Percentiles rank a stretch among this genome's conserved stretches.
Conservation (phyloP, 2,113 vertebrate species). For the Nematolebias whitei region DNA sequence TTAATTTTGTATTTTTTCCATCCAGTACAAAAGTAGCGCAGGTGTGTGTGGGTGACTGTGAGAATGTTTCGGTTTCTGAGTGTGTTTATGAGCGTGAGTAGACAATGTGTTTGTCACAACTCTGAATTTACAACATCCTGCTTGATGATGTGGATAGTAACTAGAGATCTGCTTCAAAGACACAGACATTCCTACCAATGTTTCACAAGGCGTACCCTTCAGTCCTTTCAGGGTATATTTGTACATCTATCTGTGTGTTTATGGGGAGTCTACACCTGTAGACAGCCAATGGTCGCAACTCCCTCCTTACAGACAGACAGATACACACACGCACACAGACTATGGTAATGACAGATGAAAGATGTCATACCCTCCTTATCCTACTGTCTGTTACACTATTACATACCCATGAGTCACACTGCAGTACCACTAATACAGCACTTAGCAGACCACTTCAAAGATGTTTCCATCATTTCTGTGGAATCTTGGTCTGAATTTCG, state of each 20-base stretch:
- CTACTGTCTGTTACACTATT: conserved; percentile 53
- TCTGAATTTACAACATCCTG: conserved; percentile 52
- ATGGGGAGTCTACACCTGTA: conserved; percentile 57
- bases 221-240: conserved; percentile 11
- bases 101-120: conserved; percentile 42
- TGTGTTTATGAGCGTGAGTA: conserved; percentile 28
- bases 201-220: conserved; percentile 26
- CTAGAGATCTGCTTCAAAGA: conserved; percentile 8
- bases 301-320: conserved; percentile 15
- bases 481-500: conserved; percentile 52
- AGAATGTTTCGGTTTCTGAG: conserved; percentile 29
- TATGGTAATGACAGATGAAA: conserved; percentile 55
- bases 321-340: conserved; percentile 14
- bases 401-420: conserved; percentile 66
- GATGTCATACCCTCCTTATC: conserved; percentile 64
- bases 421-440: conserved; percentile 50
- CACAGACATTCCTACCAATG: not conserved
- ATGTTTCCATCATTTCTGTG: conserved; percentile 53
- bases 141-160: conserved; percentile 33
- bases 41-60: conserved; percentile 11
- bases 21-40: not conserved
- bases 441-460: conserved; percentile 76
- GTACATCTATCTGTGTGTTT: conserved; percentile 33
- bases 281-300: conserved; percentile 43
- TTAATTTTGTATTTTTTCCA: not conserved